Conservation (phyloP, 2,113 vertebrate genomes). For the Meles meles region DNA sequence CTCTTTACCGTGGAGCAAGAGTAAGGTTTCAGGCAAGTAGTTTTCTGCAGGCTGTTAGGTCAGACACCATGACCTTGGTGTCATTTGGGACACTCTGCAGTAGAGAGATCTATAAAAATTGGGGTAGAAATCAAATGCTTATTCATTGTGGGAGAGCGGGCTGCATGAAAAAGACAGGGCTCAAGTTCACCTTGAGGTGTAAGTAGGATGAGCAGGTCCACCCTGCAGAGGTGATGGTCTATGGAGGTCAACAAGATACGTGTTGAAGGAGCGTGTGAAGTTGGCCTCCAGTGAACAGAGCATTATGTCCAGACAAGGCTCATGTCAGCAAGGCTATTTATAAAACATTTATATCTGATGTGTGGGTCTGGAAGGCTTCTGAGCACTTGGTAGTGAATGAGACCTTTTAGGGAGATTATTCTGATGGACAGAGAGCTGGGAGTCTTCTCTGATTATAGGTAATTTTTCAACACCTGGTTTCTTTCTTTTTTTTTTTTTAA, state of each 20-base stretch:
- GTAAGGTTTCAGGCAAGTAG: neutral
- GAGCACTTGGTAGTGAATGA: neutral
- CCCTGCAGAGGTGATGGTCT: neutral
- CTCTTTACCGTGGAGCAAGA: neutral
- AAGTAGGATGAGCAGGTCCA: neutral
- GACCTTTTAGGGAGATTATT: neutral
- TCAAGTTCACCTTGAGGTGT: neutral
- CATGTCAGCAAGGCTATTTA: neutral
- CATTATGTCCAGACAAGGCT: neutral
- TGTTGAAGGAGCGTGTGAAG: neutral
- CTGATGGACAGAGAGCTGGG: neutral
- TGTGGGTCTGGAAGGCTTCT: neutral
- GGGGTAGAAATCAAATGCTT: neutral
- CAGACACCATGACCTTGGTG: neutral
- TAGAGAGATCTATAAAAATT: neutral
- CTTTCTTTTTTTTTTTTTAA: neutral
- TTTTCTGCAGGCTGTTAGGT: neutral
- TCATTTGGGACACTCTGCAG: neutral
- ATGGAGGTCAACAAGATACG: neutral
- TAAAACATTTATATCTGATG: neutral
- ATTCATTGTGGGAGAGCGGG: neutral
- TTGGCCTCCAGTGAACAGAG: neutral
- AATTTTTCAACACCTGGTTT: neutral
- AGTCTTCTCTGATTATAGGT: neutral
- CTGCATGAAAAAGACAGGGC: neutral